Conservation (phyloP, 2,113 vertebrate genomes). For the Sylvilagus bachmani region DNA sequence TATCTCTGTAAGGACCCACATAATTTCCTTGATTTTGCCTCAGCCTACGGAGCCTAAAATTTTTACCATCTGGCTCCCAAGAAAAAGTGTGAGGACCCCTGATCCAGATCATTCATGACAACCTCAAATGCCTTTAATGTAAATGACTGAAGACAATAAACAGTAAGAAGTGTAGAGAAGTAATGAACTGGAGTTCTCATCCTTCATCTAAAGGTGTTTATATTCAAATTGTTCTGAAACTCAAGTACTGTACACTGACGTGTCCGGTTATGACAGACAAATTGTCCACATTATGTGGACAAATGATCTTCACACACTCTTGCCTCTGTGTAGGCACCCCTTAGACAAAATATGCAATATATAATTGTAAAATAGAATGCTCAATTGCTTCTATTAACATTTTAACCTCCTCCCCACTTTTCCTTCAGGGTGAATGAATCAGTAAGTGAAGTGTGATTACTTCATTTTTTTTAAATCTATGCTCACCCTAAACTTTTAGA, state of each 20-base stretch:
- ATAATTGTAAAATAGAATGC: not conserved
- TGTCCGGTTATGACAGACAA: not conserved
- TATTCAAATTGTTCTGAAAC: constrained; percentile 35
- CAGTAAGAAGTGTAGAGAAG: not conserved
- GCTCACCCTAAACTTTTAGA: not conserved
- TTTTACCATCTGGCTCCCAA: not conserved
- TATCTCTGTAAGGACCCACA: not conserved
- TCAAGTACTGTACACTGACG: not conserved
- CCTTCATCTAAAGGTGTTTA: not conserved
- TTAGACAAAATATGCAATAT: not conserved
- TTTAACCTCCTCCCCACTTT: not conserved
- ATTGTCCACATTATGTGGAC: too few relatives aligned
- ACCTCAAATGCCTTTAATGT: constrained; percentile 44
- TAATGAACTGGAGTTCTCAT: not conserved
- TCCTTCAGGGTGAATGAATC: not conserved
- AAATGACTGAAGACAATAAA: constrained; percentile 22
- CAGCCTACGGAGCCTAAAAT: constrained; percentile 21
- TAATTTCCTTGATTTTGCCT: not conserved
- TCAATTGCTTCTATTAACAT: not conserved
- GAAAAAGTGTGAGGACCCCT: not conserved
- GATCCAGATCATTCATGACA: constrained; percentile 33
- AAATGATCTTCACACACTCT: constrained; percentile 13
- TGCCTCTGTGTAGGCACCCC: not conserved
- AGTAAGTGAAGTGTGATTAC: not conserved
- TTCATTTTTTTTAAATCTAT: constrained; percentile 44